Percentiles rank a stretch among this genome's conserved stretches.
Conservation (phyloP, 2,888 invertebrate genomes). For the Pheosia tremula region DNA sequence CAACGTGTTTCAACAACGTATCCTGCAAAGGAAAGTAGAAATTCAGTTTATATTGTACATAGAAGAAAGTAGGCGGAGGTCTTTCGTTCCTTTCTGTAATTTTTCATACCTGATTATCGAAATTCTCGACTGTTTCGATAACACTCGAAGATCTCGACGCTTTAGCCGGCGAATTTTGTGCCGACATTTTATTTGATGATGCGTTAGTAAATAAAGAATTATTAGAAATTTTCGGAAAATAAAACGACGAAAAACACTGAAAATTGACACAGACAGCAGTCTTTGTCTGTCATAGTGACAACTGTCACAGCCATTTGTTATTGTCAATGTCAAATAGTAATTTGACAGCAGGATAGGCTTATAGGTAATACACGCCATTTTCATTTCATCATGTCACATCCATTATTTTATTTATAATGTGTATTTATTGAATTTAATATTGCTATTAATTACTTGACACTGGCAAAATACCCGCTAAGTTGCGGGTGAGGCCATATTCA, state of each 20-base stretch:
- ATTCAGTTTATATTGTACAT: slow-evolving; percentile 15
- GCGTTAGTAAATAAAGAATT: neutral
- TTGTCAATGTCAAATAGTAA: no score
- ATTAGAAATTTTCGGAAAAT: neutral
- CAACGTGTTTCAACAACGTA: slow-evolving; percentile 88
- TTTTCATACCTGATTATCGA: slow-evolving; percentile 65
- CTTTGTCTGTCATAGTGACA: neutral
- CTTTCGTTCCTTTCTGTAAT: slow-evolving; percentile 36
- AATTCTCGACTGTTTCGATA: slow-evolving; percentile 68
- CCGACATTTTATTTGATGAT: slow-evolving; percentile 54
- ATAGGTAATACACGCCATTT: no score
- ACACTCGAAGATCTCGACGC: slow-evolving; percentile 59
- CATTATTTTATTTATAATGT: no score
- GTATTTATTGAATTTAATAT: no score
- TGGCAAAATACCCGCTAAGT: no score
- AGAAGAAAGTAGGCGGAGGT: slow-evolving; percentile 66
- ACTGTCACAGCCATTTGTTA: no score
- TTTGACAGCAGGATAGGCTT: no score
- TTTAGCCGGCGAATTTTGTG: slow-evolving; percentile 63
- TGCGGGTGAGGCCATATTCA: no score
- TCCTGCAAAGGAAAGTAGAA: slow-evolving; percentile 72
- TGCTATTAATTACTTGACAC: no score
- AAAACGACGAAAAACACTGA: neutral
- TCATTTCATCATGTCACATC: no score
- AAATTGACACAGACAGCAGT: neutral